These are phyloP conservation scores for Ovis aries DNA, from an alignment of 2,113 vertebrate genomes.

Conservation along the genomic window DNA sequence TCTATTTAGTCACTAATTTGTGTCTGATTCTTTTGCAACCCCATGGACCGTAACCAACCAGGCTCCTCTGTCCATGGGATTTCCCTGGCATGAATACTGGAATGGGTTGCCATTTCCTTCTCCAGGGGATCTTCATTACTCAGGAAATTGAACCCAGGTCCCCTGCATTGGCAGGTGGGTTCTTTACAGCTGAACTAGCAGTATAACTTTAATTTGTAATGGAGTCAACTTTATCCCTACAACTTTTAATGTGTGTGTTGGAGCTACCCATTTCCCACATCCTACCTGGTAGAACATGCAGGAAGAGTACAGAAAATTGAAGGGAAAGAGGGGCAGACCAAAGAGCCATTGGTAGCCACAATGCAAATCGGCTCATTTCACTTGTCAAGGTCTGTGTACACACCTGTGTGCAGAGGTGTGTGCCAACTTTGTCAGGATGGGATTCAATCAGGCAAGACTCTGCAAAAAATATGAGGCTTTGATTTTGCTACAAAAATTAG, in stretches of 20 bases:
- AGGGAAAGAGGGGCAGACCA: neutral
- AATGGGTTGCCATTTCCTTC: neutral
- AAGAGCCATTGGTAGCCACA: rapidly evolving
- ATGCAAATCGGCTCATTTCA: rapidly evolving
- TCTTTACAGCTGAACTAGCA: neutral
- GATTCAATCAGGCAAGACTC: neutral
- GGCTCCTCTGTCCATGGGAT: neutral
- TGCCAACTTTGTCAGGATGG: neutral
- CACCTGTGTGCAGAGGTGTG: rapidly evolving
- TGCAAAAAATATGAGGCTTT: neutral
- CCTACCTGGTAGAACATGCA: neutral
- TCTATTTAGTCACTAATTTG: neutral
- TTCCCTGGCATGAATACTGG: neutral
- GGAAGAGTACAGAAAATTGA: neutral
- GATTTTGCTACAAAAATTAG: neutral
- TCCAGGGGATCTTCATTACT: neutral
- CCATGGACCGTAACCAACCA: rapidly evolving
- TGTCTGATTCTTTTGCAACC: neutral
- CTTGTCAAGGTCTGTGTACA: neutral
- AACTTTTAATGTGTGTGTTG: neutral
- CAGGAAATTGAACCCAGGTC: rapidly evolving
- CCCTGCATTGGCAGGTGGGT: neutral
- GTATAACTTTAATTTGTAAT: neutral
- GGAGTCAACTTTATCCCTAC: neutral
- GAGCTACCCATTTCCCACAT: neutral